Percentiles rank a stretch among this genome's conserved stretches.
Evolutionary conservation across 2,888 invertebrate species (phyloP).

Genomic region (Unio delphinus): DNA sequence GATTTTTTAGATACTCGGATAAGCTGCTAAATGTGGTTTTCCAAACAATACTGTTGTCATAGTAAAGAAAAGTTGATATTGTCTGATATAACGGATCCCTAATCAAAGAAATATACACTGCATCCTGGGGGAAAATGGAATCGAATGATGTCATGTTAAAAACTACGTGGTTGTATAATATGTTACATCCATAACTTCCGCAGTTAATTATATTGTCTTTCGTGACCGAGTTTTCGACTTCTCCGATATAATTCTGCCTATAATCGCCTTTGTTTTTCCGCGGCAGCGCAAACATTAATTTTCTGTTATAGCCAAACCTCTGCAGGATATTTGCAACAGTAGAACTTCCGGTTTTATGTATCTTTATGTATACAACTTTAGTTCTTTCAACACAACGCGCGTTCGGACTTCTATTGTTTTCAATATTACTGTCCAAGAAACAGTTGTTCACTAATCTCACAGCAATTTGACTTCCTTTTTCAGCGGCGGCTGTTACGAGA

Average conservation of each 20-base stretch:
- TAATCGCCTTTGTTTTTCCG: slow-evolving; percentile 27
- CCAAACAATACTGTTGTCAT: slow-evolving; percentile 20
- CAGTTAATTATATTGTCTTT: slow-evolving; percentile 12
- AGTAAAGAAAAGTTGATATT: slow-evolving; percentile 44
- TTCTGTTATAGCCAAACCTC: slow-evolving; percentile 38
- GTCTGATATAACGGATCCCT: slow-evolving; percentile 44
- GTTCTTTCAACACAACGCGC: no score
- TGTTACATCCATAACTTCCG: slow-evolving; percentile 33
- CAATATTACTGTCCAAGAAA: no score
- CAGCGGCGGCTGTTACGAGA: no score
- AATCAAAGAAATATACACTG: slow-evolving; percentile 43
- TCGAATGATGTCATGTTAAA: slow-evolving; percentile 42
- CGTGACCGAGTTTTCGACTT: slow-evolving; percentile 24
- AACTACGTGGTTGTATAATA: slow-evolving; percentile 55
- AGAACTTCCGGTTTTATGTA: slow-evolving; percentile 60
- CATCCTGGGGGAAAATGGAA: slow-evolving; percentile 23
- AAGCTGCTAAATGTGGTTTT: slow-evolving; percentile 20
- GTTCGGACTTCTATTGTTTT: no score
- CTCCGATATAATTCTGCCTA: slow-evolving; percentile 43
- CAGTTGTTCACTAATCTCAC: no score
- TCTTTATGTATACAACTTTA: slow-evolving; percentile 46
- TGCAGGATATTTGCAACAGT: slow-evolving; percentile 56
- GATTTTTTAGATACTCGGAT: slow-evolving; percentile 38
- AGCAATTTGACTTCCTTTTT: no score
- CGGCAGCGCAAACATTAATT: slow-evolving; percentile 52